Evolutionary conservation across 2,797 vertebrate genomes (phyloP), one percentile per base, ranked within the genome.

Genomic region (Phoebastria nigripes): DNA sequence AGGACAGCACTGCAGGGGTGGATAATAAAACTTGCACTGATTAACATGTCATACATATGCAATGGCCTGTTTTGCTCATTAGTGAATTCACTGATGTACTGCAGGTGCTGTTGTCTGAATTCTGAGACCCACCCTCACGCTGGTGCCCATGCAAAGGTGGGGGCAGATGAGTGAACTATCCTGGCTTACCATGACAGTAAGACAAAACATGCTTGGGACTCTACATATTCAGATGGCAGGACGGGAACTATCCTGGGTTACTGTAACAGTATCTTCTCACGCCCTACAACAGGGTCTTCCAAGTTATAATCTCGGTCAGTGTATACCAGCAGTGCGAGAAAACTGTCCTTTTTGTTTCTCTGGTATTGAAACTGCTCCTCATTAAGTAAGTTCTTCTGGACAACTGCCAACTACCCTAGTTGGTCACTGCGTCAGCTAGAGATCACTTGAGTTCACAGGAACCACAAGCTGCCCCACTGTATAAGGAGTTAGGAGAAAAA

Each of bases 191-290:
- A 3, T n/a, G 37, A 63, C 58, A 41, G 11, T 1, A 3, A 78
- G 6, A 28, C 14, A 62, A 41, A 35, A 62, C 41, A 49, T 9
- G 21, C 31, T 17, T 71, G 51, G 35, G 58, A 47, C 35, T 55
- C 41, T 52, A 28, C 9, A 18, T 31, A 20, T 33, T 69, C 46
- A 28, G 44, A 67, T 70, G 17, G 13, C 16, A 71, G 17, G 28
- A 73, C 33, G 6, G 12, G 28, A 66, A 59, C 33, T 46, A 52
- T 11, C 20, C 20, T 35, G 24, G 12, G 17, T 66, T 47, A 62
- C 24, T 0, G 0, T 11, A 56, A 52, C 3, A 8, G 90, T 54
- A 29, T 22, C 42, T 82, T 82, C 61, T 58, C 18, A 3, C 1
- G 1, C 1, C 13, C 37, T 52, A 8, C 63, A 72, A 15, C 1